These are phyloP conservation scores for Coenobita brevimanus DNA, from an alignment of 1,140 invertebrate species.

Conservation along the genomic window DNA sequence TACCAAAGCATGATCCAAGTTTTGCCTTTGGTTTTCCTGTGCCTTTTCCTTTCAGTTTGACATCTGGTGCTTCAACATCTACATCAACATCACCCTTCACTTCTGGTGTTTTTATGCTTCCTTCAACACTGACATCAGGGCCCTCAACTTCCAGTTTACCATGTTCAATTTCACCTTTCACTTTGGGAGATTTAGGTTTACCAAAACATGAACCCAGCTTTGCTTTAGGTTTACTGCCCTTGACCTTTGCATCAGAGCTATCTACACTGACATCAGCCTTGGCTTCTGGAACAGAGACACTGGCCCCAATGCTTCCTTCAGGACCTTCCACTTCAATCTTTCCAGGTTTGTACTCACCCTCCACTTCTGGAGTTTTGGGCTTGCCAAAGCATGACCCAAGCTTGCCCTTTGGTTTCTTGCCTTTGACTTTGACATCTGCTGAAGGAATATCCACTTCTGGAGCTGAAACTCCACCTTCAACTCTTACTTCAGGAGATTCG, in stretches of 20 bases:
- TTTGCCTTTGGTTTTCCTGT: conserved; percentile 15
- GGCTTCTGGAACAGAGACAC: neutral
- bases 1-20: conserved; percentile 34
- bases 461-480: neutral
- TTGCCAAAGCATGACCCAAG: conserved; percentile 48
- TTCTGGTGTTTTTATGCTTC: neutral
- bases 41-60: neutral
- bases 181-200: conserved; percentile 18
- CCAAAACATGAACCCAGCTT: conserved; percentile 31
- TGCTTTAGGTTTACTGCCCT: neutral
- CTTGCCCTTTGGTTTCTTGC: conserved; percentile 23
- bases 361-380: conserved; percentile 9
- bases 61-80: neutral
- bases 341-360: neutral
- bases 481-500: conserved; percentile 20
- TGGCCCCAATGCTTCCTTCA: neutral
- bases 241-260: conserved; percentile 1
- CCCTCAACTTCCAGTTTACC: neutral
- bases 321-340: neutral
- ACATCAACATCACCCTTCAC: neutral
- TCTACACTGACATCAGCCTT: neutral
- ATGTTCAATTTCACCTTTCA: conserved; percentile 21
- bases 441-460: neutral
- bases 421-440: conserved; percentile 21
- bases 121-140: neutral